Conservation (phyloP, 64 coral and sea anemone species). For the Stichodactyla mertensii region DNA sequence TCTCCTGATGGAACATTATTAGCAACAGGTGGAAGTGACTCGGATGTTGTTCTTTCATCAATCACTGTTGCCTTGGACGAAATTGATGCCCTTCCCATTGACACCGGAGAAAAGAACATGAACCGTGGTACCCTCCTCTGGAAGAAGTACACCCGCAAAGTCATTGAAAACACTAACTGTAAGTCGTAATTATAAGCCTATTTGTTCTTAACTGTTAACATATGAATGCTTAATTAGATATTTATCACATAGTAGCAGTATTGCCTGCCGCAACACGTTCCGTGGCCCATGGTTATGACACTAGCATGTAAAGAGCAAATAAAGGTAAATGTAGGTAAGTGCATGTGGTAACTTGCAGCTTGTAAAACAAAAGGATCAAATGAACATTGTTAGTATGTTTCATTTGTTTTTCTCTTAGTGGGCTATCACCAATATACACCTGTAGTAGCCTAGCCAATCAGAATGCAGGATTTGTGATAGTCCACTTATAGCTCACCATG, state of each 20-base stretch:
- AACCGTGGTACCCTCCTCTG: slow-evolving; percentile 76
- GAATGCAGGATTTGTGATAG: too few relatives aligned
- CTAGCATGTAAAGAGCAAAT: slow-evolving; percentile 10
- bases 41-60: slow-evolving; percentile 60
- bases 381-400: background rate
- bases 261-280: background rate
- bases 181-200: slow-evolving; percentile 8
- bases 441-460: too few relatives aligned
- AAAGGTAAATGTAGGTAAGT: background rate
- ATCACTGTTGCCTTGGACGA: slow-evolving; percentile 63
- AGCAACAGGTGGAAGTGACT: slow-evolving; percentile 71
- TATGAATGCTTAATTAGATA: background rate
- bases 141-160: slow-evolving; percentile 85
- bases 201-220: background rate
- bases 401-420: background rate
- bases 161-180: slow-evolving; percentile 67
- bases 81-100: slow-evolving; percentile 81
- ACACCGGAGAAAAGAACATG: slow-evolving; percentile 49
- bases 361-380: background rate
- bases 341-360: background rate
- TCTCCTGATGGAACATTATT: slow-evolving; percentile 78
- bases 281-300: background rate
- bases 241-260: slow-evolving; percentile 7
- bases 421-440: too few relatives aligned
- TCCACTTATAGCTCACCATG: too few relatives aligned